These are phyloP conservation scores for Aethina tumida DNA, from an alignment of 1,140 invertebrate species.

Conservation along the genomic window DNA sequence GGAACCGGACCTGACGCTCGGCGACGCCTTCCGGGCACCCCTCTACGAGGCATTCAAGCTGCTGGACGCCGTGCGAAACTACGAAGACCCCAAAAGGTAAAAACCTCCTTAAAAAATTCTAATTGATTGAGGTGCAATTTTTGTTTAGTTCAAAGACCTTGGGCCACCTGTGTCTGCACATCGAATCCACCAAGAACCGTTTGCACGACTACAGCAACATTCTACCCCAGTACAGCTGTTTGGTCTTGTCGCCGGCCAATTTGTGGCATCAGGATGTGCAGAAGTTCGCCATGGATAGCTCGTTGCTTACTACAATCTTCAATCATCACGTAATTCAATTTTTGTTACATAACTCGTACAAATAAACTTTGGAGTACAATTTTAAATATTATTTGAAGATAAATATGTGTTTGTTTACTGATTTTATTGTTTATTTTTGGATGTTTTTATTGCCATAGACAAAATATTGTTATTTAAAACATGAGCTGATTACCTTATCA, in stretches of 20 bases:
- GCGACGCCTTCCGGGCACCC: slow-evolving; percentile 82
- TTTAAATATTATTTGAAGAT: too few species aligned
- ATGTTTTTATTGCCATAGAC: too few species aligned
- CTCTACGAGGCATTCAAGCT: slow-evolving; percentile 79
- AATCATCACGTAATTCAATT: slow-evolving; percentile 59
- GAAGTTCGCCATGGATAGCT: slow-evolving; percentile 63
- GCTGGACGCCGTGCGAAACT: slow-evolving; percentile 74
- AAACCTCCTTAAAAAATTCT: slow-evolving; percentile 8
- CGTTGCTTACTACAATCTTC: slow-evolving; percentile 70
- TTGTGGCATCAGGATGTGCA: slow-evolving; percentile 80
- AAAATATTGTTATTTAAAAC: too few species aligned
- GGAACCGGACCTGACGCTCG: slow-evolving; percentile 64
- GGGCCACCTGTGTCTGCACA: slow-evolving; percentile 75
- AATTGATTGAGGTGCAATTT: not conserved
- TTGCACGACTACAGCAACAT: slow-evolving; percentile 44
- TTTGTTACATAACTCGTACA: too few species aligned
- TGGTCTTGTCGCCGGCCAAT: slow-evolving; percentile 88
- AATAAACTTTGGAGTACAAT: too few species aligned
- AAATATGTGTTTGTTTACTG: too few species aligned
- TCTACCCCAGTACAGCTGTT: slow-evolving; percentile 83
- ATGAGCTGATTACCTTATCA: too few species aligned
- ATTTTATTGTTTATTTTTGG: too few species aligned
- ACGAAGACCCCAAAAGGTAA: slow-evolving; percentile 67
- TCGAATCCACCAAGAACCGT: slow-evolving; percentile 61
- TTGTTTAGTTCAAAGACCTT: slow-evolving; percentile 43